phyloP scores from a whole-genome alignment of 2,797 vertebrate species.

The Salarias fasciatus region DNA sequence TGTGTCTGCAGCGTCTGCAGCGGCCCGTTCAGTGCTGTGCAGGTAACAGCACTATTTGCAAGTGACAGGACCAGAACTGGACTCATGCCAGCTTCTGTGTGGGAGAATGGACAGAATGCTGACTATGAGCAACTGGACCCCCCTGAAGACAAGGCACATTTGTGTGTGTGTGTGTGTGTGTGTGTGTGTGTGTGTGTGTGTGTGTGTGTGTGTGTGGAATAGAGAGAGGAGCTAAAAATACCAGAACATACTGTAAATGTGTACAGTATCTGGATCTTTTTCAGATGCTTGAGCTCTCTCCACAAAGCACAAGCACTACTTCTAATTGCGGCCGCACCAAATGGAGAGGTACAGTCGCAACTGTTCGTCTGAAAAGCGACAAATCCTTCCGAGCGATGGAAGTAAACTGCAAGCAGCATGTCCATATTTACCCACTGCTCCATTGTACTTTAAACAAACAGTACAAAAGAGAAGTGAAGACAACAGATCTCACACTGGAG shows the following conservation, averaged over 20 bases:
- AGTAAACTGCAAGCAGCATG: slow-evolving; percentile 49
- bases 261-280: slow-evolving; percentile 15
- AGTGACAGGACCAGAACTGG: slow-evolving; percentile 67
- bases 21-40: slow-evolving; percentile 33
- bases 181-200: slow-evolving; percentile 28
- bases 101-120: slow-evolving; percentile 63
- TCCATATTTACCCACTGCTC: slow-evolving; percentile 51
- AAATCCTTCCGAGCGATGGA: slow-evolving; percentile 29
- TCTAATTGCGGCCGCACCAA: slow-evolving; percentile 14
- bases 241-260: not conserved
- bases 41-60: slow-evolving; percentile 64
- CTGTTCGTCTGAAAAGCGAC: slow-evolving; percentile 18
- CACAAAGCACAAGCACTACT: not conserved
- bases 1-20: slow-evolving; percentile 46
- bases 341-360: slow-evolving; percentile 14
- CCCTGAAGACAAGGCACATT: slow-evolving; percentile 50
- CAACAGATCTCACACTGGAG: slow-evolving; percentile 46
- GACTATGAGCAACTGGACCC: slow-evolving; percentile 66
- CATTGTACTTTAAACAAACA: slow-evolving; percentile 53
- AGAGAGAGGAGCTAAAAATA: no score
- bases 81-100: slow-evolving; percentile 54
- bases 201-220: slow-evolving; percentile 14
- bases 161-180: slow-evolving; percentile 32
- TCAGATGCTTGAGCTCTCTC: not conserved
- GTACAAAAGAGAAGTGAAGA: slow-evolving; percentile 41